These are phyloP conservation scores for Elgaria multicarinata DNA, from an alignment of 2,113 vertebrate genomes.

Conservation along the genomic window DNA sequence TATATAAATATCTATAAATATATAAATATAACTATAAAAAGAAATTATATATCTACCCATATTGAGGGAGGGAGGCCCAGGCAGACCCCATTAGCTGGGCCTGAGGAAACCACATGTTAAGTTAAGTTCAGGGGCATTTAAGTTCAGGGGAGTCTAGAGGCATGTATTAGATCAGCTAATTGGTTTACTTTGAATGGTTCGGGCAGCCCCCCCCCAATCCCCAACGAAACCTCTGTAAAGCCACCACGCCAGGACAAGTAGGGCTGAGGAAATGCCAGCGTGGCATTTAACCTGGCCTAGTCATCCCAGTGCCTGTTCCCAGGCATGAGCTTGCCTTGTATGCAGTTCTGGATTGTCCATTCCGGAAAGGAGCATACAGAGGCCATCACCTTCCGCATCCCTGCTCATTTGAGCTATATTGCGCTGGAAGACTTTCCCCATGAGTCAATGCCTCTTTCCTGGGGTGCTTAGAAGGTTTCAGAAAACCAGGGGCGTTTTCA, in stretches of 20 bases:
- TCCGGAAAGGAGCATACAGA: slow-evolving; percentile 8
- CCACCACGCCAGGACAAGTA: neutral
- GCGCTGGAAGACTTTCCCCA: slow-evolving; percentile 11
- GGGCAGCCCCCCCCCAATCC: neutral
- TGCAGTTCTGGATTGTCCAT: neutral
- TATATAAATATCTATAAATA: slow-evolving; percentile 79
- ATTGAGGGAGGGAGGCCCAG: slow-evolving; percentile 57
- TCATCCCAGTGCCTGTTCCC: neutral
- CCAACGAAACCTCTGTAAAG: neutral
- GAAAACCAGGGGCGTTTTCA: fast-evolving
- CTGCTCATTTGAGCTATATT: neutral
- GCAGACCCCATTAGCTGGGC: neutral
- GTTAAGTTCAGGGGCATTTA: neutral
- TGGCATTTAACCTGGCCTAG: neutral
- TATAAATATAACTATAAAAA: slow-evolving; percentile 75
- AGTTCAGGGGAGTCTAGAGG: neutral
- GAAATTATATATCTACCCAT: slow-evolving; percentile 79
- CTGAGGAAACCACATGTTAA: slow-evolving; percentile 4
- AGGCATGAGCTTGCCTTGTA: neutral
- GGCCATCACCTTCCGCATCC: neutral
- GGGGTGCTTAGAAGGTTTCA: fast-evolving
- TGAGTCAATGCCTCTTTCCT: neutral
- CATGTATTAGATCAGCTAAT: neutral
- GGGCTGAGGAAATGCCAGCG: neutral
- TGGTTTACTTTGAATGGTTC: neutral